These are phyloP conservation scores for Belonocnema kinseyi DNA, from an alignment of 1,140 invertebrate genomes.

Conservation along the genomic window DNA sequence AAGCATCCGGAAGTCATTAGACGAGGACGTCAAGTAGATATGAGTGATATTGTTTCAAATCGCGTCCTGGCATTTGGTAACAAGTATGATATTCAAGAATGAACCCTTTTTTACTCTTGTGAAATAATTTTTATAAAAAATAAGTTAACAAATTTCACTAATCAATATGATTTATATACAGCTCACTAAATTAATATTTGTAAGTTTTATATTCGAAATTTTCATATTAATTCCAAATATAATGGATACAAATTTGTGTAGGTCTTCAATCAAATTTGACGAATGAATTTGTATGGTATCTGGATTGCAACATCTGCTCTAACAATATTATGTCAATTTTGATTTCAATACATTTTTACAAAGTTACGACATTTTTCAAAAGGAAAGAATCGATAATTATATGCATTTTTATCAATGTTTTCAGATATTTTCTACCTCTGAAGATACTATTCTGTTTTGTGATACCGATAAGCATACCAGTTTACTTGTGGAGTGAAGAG, in stretches of 20 bases:
- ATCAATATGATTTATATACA: not conserved
- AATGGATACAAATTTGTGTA: too few relatives aligned
- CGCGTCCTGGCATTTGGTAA: constrained; percentile 85
- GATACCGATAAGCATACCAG: constrained; percentile 84
- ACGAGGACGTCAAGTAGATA: constrained; percentile 85
- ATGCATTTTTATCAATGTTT: constrained; percentile 39
- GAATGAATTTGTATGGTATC: too few relatives aligned
- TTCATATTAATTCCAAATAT: not conserved
- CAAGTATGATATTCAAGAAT: constrained; percentile 74
- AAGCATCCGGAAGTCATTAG: constrained; percentile 89
- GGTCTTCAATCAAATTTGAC: too few relatives aligned
- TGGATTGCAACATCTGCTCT: too few relatives aligned
- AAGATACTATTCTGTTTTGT: constrained; percentile 84
- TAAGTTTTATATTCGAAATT: not conserved
- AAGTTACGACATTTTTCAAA: too few relatives aligned
- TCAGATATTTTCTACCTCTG: constrained; percentile 83
- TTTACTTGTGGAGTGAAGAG: constrained; percentile 80
- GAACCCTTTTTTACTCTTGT: not conserved
- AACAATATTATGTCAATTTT: too few relatives aligned
- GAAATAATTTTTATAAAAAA: not conserved
- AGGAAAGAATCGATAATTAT: not conserved
- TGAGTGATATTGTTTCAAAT: constrained; percentile 86
- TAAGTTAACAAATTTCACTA: too few relatives aligned
- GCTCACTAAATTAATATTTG: constrained; percentile 4
- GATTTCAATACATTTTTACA: too few relatives aligned